Conservation (phyloP, 2,113 vertebrate genomes). For the Pterocles burchelli region DNA sequence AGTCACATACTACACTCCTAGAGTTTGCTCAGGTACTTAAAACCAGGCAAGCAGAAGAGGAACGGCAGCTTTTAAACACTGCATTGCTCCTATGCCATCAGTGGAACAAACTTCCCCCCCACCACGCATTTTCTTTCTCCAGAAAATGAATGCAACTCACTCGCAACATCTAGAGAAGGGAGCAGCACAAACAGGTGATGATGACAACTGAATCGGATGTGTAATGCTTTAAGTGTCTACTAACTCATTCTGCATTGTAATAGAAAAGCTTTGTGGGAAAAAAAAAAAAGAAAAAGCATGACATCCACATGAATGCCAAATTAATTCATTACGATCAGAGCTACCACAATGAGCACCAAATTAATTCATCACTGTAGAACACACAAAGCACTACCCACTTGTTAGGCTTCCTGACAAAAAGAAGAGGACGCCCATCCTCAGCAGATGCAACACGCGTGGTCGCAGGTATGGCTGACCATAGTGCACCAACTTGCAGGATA, state of each 20-base stretch:
- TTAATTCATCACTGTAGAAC: conserved; percentile 61
- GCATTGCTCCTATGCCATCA: background rate
- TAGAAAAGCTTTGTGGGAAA: background rate
- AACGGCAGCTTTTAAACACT: background rate
- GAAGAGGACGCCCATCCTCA: background rate
- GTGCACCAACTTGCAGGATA: background rate
- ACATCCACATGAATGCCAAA: conserved; percentile 65
- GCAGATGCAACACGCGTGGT: background rate
- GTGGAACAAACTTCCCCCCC: accelerated
- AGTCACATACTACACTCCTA: background rate
- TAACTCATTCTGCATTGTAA: conserved; percentile 5
- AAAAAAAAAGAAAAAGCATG: background rate
- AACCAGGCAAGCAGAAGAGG: background rate
- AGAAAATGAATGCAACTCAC: background rate
- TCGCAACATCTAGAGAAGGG: background rate
- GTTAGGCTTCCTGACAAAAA: conserved; percentile 24
- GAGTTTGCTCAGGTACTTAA: background rate
- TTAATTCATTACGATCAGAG: conserved; percentile 68
- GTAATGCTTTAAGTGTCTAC: background rate
- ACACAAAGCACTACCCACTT: conserved; percentile 50
- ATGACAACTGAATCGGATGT: background rate
- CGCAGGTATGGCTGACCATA: background rate
- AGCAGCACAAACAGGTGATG: background rate
- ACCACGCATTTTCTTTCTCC: background rate
- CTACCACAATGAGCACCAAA: conserved; percentile 66